Evolutionary conservation across 2,888 invertebrate species (phyloP), one percentile per base, ranked within the genome.

Genomic region (Xylocampa areola): DNA sequence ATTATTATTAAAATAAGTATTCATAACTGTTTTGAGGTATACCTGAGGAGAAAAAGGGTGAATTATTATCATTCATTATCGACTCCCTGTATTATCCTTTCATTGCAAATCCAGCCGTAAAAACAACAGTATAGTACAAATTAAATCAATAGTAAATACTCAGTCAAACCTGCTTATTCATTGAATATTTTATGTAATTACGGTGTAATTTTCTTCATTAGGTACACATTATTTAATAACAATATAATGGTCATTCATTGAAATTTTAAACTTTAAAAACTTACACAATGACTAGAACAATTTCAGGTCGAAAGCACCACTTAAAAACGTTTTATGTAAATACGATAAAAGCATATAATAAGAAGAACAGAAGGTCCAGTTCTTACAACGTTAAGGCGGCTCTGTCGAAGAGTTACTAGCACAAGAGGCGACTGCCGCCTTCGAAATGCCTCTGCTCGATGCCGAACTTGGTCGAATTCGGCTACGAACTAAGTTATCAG

Each of bases 21-120:
- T 23, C 23, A 7, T 23, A 6, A 23, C 6, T 2, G 7, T 23
- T 23, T 23, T 23, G 6, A 23, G 7, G 23, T 21, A 23, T 6
- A 23, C 6, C 2, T n/a, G n/a, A 23, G 6, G 23, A 23, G 6
- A 23, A 40, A 27, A 27, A 40, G n/a, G n/a, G n/a, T 8, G 16
- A 68, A 57, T 32, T 32, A 32, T 32, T 32, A 32, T 32, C 32
- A 16, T 32, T 14, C 8, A 8, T 0, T 32, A 14, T 32, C 8
- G 32, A 16, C 65, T 81, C 84, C 85, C 84, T 87, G 86, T 86
- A 86, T 41, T 72, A 54, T 66, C 41, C 60, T 53, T 58, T 25
- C 33, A 51, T 44, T 41, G 10, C 11, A 44, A 35, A 48, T 13
- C 33, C 41, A 48, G 14, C 33, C 41, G 23, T 25, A 3, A 44